These are phyloP conservation scores for Reticulitermes speratus DNA, from an alignment of 1,140 invertebrate genomes.

Conservation along the genomic window DNA sequence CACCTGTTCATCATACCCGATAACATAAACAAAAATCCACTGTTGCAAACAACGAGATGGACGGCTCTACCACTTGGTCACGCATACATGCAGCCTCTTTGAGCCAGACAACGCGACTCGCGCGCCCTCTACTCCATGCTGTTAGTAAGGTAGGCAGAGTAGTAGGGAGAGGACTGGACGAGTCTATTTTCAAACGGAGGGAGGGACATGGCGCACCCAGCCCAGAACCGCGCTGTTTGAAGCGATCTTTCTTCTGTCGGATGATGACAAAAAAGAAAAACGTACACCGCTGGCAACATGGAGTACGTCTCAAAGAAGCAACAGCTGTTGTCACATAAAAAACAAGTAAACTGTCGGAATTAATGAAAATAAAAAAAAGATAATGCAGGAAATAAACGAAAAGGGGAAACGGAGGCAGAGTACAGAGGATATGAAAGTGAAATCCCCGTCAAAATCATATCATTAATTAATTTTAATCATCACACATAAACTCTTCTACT, in stretches of 20 bases:
- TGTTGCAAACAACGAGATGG: not conserved
- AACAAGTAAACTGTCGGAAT: not conserved
- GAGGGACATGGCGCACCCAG: not conserved
- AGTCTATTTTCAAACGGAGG: not conserved
- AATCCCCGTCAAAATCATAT: not conserved
- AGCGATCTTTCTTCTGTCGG: not conserved
- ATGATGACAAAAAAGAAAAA: not conserved
- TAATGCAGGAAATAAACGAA: not conserved
- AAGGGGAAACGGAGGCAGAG: not conserved
- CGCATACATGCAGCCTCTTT: not conserved
- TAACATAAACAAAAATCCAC: not conserved
- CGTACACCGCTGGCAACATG: not conserved
- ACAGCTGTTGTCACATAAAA: not conserved
- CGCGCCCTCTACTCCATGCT: not conserved
- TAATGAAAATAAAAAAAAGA: not conserved
- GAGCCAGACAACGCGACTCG: conserved; percentile 16
- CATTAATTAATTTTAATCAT: not conserved
- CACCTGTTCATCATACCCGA: not conserved
- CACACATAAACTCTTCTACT: too few species aligned
- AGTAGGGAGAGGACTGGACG: conserved; percentile 1
- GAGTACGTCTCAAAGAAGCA: not conserved
- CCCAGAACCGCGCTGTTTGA: not conserved
- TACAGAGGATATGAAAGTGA: not conserved
- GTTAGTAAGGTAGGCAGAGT: not conserved
- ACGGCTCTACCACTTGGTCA: not conserved